Evolutionary conservation across 2,888 invertebrate species (phyloP).

Genomic region (Tanypteryx hageni): DNA sequence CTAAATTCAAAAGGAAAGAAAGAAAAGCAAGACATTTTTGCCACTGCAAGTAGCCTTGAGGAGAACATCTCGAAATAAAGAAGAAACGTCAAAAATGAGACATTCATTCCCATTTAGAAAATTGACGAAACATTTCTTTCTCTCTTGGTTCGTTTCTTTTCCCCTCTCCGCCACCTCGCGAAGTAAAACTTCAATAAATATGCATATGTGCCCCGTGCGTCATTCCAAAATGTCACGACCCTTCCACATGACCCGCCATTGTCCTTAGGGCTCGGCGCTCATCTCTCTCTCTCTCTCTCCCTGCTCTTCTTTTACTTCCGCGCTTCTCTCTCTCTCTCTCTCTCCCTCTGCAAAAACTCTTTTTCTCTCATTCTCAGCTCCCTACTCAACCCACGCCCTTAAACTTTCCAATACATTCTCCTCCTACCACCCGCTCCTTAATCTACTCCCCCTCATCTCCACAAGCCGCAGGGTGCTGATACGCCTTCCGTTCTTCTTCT

Average conservation of each 20-base stretch:
- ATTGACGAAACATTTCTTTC: background rate
- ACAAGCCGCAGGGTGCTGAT: no score
- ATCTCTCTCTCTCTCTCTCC: background rate
- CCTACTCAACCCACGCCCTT: no score
- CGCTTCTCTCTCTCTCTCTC: background rate
- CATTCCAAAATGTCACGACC: slow-evolving; percentile 53
- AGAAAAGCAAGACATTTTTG: no score
- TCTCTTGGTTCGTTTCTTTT: background rate
- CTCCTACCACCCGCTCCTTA: no score
- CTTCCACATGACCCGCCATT: slow-evolving; percentile 33
- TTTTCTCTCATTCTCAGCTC: background rate
- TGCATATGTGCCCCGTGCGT: slow-evolving; percentile 20
- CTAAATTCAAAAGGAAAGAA: no score
- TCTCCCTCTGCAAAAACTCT: no score
- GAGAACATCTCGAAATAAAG: background rate
- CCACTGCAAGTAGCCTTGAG: no score
- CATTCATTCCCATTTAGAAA: slow-evolving; percentile 15
- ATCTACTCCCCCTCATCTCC: no score
- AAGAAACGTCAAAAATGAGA: slow-evolving; percentile 12
- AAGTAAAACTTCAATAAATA: slow-evolving; percentile 13
- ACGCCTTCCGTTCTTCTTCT: no score
- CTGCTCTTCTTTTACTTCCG: background rate
- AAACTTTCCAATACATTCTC: no score
- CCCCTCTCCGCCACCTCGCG: background rate
- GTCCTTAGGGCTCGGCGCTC: background rate